Evolutionary conservation across 2,113 vertebrate species (phyloP).

Genomic region (Cynocephalus volans): DNA sequence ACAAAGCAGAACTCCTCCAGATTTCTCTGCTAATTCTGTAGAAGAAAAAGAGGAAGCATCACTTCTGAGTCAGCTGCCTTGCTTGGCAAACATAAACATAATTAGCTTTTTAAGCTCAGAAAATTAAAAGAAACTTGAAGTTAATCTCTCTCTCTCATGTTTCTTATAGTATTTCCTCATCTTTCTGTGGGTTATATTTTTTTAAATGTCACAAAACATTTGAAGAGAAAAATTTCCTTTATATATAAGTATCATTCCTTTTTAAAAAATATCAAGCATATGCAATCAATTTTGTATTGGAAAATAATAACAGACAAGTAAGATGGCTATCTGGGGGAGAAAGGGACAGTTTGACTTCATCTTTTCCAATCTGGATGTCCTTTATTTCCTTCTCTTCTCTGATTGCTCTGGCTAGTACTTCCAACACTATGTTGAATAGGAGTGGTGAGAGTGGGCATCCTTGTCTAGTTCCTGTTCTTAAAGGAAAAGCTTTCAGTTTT

Average conservation of each 20-base stretch:
- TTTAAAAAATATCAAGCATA: neutral
- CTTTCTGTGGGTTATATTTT: neutral
- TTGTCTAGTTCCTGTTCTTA: no score
- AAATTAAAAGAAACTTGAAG: conserved; percentile 26
- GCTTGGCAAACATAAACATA: conserved; percentile 15
- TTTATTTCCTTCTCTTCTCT: no score
- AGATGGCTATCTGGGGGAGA: neutral
- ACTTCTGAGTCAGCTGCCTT: conserved; percentile 36
- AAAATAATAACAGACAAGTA: neutral
- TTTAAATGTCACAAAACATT: conserved; percentile 44
- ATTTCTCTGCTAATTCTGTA: conserved; percentile 38
- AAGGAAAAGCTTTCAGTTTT: no score
- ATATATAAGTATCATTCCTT: neutral
- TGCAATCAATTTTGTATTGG: neutral
- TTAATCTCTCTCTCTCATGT: conserved; percentile 18
- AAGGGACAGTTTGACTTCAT: no score
- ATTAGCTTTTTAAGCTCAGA: conserved; percentile 40
- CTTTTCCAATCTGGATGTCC: no score
- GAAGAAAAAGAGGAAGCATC: conserved; percentile 50
- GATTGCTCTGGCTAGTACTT: no score
- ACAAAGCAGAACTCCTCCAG: conserved; percentile 58
- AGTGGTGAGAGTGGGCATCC: no score
- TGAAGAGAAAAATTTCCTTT: neutral
- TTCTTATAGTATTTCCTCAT: neutral
- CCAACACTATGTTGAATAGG: no score